Evolutionary conservation across 2,888 invertebrate species (phyloP).

Genomic region (Drosophila subquinaria): DNA sequence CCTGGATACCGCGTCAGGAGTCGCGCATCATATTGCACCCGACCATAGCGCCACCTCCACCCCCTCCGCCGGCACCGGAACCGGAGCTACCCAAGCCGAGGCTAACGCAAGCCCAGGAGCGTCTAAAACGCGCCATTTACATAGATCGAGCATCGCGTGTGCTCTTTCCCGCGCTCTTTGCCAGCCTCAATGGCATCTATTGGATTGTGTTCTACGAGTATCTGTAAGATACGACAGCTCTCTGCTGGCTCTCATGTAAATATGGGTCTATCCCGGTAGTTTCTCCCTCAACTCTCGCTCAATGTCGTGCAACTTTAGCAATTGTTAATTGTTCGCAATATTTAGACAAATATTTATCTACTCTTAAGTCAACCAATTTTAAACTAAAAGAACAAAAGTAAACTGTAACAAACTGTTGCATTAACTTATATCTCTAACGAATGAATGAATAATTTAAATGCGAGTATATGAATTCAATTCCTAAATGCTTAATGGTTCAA

Average conservation of each 20-base stretch:
- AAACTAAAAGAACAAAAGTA: constrained; percentile 43
- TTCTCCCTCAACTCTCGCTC: constrained; percentile 9
- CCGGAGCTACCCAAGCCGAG: constrained; percentile 83
- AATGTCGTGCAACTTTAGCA: constrained; percentile 47
- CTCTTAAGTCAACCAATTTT: constrained; percentile 70
- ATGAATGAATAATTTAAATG: constrained; percentile 35
- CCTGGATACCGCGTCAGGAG: constrained; percentile 85
- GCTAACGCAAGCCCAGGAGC: constrained; percentile 87
- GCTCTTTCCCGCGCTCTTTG: constrained; percentile 90
- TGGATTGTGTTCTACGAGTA: constrained; percentile 92
- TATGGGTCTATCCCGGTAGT: constrained; percentile 38
- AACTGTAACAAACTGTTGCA: constrained; percentile 34
- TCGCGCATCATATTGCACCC: constrained; percentile 84
- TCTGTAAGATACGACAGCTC: constrained; percentile 86
- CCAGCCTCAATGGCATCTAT: constrained; percentile 89
- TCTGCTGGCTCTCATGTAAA: constrained; percentile 52
- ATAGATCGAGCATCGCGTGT: constrained; percentile 90
- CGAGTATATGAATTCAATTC: constrained; percentile 62
- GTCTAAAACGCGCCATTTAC: constrained; percentile 89
- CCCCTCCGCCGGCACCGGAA: constrained; percentile 82
- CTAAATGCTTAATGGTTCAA: constrained; percentile 64
- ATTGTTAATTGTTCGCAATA: constrained; percentile 68
- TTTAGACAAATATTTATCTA: constrained; percentile 37
- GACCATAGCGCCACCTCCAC: constrained; percentile 78
- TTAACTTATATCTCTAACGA: constrained; percentile 32